A percentile compares a stretch with the other conserved stretches of the same genome.
phyloP scores from a whole-genome alignment of 2,888 invertebrate species.

The Lumbricus terrestris region DNA sequence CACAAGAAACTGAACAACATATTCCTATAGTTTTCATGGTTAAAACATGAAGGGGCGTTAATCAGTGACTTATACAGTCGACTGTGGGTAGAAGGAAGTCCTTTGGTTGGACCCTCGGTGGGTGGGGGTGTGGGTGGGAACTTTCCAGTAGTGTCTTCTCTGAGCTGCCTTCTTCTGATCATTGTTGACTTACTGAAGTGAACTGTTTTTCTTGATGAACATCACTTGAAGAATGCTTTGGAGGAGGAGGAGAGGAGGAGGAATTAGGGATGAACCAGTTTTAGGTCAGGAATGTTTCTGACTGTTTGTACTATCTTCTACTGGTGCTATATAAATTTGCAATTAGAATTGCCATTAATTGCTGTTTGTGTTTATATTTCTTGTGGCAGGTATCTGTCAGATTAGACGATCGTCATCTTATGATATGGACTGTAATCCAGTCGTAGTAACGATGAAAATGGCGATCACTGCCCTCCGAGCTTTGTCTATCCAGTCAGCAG shows the following conservation, averaged over 20 bases:
- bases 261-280: too few relatives aligned
- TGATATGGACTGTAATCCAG: not conserved
- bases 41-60: not conserved
- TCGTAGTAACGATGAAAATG: conserved; percentile 9
- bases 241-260: too few relatives aligned
- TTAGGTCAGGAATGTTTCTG: too few relatives aligned
- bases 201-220: too few relatives aligned
- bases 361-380: not conserved
- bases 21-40: not conserved
- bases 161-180: not conserved
- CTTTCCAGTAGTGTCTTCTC: not conserved
- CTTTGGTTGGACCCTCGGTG: too few relatives aligned
- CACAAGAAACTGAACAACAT: not conserved
- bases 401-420: not conserved
- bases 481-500: not conserved
- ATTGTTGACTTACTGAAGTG: too few relatives aligned
- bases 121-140: not conserved
- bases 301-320: too few relatives aligned
- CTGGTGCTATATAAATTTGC: too few relatives aligned
- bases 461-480: conserved; percentile 5
- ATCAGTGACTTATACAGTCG: not conserved
- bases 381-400: not conserved
- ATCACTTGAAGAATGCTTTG: too few relatives aligned
- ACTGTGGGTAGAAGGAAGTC: too few relatives aligned
- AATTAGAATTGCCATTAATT: not conserved